Conservation (phyloP, 2,888 invertebrate genomes). For the Acronicta psi region DNA sequence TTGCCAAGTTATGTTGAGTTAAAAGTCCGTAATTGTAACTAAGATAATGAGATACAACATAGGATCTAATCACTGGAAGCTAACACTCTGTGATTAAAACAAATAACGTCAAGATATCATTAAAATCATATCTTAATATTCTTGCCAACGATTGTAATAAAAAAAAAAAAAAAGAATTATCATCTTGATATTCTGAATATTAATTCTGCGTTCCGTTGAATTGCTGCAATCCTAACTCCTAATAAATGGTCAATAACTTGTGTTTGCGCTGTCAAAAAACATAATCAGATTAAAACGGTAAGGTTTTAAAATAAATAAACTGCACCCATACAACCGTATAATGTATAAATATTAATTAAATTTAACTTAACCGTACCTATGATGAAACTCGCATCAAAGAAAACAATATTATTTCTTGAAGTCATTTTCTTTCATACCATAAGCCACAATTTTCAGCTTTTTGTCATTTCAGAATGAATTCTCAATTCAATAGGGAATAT, state of each 20-base stretch:
- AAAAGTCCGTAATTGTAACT: conserved; percentile 64
- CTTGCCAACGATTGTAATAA: conserved; percentile 2
- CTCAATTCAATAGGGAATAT: too few relatives aligned
- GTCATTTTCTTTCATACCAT: too few relatives aligned
- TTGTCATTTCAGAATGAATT: too few relatives aligned
- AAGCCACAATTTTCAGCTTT: too few relatives aligned
- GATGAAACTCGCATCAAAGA: too few relatives aligned
- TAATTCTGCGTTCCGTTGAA: conserved; percentile 34
- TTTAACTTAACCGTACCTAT: neutral
- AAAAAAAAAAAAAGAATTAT: conserved; percentile 21
- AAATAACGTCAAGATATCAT: conserved; percentile 10
- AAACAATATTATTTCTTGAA: too few relatives aligned
- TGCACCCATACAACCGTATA: neutral
- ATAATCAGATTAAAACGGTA: conserved; percentile 40
- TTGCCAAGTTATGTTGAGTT: conserved; percentile 77
- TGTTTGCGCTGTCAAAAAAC: conserved; percentile 22
- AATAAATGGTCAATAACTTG: conserved; percentile 42
- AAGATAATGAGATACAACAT: conserved; percentile 45
- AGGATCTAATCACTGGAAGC: conserved; percentile 17
- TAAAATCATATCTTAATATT: conserved; percentile 12
- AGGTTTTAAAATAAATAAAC: conserved; percentile 36
- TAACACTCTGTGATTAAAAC: conserved; percentile 23
- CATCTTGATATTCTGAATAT: conserved; percentile 13
- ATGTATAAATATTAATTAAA: neutral
- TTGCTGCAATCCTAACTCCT: conserved; percentile 21